phyloP scores from a whole-genome alignment of 92 coral and sea anemone genomes.

The Palythoa grandiflora region DNA sequence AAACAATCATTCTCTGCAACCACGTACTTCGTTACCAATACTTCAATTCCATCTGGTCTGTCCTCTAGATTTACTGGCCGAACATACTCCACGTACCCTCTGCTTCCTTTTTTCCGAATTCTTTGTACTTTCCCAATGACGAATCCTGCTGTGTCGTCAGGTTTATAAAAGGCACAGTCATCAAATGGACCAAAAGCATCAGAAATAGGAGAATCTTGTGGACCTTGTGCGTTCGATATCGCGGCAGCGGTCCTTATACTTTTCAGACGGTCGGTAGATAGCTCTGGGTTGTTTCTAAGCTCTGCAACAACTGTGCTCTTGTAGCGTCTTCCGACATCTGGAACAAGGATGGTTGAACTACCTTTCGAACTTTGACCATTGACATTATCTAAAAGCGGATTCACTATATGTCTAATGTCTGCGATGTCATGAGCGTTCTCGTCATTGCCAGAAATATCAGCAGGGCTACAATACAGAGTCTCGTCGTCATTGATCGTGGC shows the following conservation, averaged over 20 bases:
- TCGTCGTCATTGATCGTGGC: conserved; percentile 15
- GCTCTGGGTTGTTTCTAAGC: conserved; percentile 61
- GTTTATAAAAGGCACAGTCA: conserved; percentile 56
- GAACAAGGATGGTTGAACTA: conserved; percentile 56
- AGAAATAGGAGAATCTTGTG: conserved; percentile 42
- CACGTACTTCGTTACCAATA: conserved; percentile 49
- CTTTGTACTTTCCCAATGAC: conserved; percentile 60
- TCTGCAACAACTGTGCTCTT: conserved; percentile 56
- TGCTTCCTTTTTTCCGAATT: conserved; percentile 59
- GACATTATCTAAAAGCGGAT: conserved; percentile 51
- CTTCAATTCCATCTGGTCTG: conserved; percentile 57
- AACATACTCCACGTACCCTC: conserved; percentile 61
- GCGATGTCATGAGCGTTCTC: conserved; percentile 38
- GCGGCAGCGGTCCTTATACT: conserved; percentile 54
- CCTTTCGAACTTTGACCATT: conserved; percentile 33
- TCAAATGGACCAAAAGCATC: conserved; percentile 39
- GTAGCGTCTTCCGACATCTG: conserved; percentile 59
- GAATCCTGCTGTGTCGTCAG: conserved; percentile 13
- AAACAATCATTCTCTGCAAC: conserved; percentile 11
- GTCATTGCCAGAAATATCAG: conserved; percentile 36
- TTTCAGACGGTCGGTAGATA: conserved; percentile 54
- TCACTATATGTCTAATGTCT: conserved; percentile 59
- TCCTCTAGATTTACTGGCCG: conserved; percentile 56
- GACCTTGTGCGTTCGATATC: conserved; percentile 10
- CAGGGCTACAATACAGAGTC: conserved; percentile 8